Percentiles rank a stretch among this genome's conserved stretches.
Conservation (phyloP, 2,888 invertebrate species). For the Orthosia cruda region DNA sequence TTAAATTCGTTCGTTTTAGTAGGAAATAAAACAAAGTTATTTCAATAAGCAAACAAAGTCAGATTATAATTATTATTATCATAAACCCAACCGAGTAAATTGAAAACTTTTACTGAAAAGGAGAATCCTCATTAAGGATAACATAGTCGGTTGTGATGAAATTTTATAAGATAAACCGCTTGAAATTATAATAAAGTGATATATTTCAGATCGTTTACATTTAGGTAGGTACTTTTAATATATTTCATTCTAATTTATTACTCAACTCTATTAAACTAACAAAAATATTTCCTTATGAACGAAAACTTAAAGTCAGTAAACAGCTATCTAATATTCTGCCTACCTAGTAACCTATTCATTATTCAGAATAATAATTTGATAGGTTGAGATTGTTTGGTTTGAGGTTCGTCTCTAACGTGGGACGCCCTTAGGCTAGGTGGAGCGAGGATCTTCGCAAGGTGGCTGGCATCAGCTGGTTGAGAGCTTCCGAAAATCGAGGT, state of each 20-base stretch:
- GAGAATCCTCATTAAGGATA: not conserved
- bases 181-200: slow-evolving; percentile 12
- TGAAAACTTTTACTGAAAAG: not conserved
- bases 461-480: too few relatives aligned
- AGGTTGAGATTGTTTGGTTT: too few relatives aligned
- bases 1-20: not conserved
- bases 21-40: not conserved
- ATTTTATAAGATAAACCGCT: not conserved
- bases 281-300: slow-evolving; percentile 5
- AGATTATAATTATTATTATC: not conserved
- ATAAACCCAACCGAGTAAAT: not conserved
- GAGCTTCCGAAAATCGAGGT: too few relatives aligned
- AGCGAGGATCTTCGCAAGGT: too few relatives aligned
- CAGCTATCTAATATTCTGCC: not conserved
- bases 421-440: too few relatives aligned
- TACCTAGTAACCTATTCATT: too few relatives aligned
- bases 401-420: too few relatives aligned
- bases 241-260: too few relatives aligned
- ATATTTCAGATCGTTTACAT: slow-evolving; percentile 1
- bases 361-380: too few relatives aligned
- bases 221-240: not conserved
- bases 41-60: not conserved
- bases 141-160: not conserved
- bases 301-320: not conserved
- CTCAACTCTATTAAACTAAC: slow-evolving; percentile 3